Conservation (phyloP, 2,888 invertebrate species). For the Cantharis rustica region DNA sequence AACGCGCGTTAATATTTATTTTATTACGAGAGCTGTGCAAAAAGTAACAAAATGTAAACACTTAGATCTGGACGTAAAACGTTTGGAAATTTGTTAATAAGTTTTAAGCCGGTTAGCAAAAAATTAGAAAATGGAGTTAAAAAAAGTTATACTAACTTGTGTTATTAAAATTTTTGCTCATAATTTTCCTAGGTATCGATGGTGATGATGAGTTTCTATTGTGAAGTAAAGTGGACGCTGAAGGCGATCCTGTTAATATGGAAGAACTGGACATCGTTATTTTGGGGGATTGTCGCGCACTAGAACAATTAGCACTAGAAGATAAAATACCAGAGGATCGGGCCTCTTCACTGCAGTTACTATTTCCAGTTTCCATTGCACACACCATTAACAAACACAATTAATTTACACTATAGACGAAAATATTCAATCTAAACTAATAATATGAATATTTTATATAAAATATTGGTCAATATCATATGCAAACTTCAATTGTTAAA, state of each 20-base stretch:
- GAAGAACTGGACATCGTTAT: constrained; percentile 40
- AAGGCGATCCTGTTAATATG: constrained; percentile 46
- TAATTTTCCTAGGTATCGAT: constrained; percentile 65
- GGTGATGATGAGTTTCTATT: constrained; percentile 55
- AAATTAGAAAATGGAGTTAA: neutral
- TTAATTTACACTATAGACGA: constrained; percentile 4
- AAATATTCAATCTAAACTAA: constrained; percentile 12
- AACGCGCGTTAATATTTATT: neutral
- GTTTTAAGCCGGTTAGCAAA: neutral
- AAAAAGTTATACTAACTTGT: constrained; percentile 61
- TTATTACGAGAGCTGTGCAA: neutral
- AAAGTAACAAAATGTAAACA: neutral
- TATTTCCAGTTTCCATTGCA: constrained; percentile 44
- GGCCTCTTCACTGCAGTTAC: constrained; percentile 38
- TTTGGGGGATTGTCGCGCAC: constrained; percentile 41
- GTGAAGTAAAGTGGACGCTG: constrained; percentile 53
- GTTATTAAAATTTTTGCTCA: constrained; percentile 68
- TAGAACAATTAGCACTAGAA: constrained; percentile 41
- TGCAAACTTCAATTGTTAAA: constrained; percentile 20
- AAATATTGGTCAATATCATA: neutral
- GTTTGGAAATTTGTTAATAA: neutral
- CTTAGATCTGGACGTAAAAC: neutral
- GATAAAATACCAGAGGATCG: constrained; percentile 40
- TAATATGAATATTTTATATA: constrained; percentile 3
- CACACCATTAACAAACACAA: constrained; percentile 40